A percentile compares a stretch with the other conserved stretches of the same genome.
phyloP scores from a whole-genome alignment of 2,113 vertebrate genomes.

The Aramus guarauna region DNA sequence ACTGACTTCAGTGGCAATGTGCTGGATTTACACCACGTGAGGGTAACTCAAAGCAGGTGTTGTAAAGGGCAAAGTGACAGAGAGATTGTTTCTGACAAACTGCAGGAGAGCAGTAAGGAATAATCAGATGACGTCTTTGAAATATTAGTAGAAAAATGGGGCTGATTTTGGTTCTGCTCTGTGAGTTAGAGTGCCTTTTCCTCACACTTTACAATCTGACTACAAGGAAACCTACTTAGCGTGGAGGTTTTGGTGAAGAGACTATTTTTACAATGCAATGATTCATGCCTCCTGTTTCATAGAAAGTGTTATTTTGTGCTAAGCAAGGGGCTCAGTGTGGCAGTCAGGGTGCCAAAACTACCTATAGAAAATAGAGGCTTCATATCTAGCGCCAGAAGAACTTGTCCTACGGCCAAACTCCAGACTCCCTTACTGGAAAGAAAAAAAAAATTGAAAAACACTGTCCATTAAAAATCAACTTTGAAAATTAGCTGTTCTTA shows the following conservation, averaged over 20 bases:
- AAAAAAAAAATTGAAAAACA: neutral
- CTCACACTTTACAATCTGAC: neutral
- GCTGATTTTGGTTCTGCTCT: neutral
- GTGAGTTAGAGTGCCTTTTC: neutral
- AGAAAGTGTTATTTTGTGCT: neutral
- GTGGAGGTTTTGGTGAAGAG: neutral
- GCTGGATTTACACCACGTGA: neutral
- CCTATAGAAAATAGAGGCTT: neutral
- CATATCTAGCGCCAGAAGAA: neutral
- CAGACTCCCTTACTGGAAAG: neutral
- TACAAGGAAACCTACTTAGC: neutral
- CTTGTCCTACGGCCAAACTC: neutral
- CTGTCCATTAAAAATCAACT: neutral
- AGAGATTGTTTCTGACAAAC: neutral
- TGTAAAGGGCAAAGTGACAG: neutral
- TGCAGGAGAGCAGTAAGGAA: neutral
- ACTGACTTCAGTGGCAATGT: neutral
- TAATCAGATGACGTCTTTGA: neutral
- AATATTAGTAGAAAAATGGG: neutral
- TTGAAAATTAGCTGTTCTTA: neutral
- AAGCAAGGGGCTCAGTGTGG: neutral
- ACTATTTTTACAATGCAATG: constrained; percentile 28
- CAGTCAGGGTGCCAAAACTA: neutral
- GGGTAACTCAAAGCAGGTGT: neutral
- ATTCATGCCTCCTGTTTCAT: constrained; percentile 46